Conservation (phyloP, 2,797 vertebrate species). For the Leptatherina wallacei region DNA sequence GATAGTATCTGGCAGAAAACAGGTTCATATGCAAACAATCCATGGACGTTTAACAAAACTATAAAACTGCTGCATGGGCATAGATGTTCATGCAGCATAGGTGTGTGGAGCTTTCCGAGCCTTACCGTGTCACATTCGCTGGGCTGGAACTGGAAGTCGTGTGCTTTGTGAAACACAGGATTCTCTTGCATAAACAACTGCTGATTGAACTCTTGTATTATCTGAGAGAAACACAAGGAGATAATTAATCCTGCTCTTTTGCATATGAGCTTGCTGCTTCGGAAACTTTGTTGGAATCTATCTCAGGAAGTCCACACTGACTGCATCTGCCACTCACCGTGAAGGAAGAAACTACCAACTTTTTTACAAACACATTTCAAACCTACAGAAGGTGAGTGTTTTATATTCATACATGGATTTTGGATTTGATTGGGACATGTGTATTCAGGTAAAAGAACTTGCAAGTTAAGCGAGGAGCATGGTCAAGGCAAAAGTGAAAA, state of each 20-base stretch:
- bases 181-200: constrained; percentile 97
- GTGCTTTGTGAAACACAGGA: constrained; percentile 92
- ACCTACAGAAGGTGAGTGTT: constrained; percentile 21
- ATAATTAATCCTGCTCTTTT: constrained; percentile 7
- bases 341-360: constrained; percentile 1
- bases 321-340: neutral
- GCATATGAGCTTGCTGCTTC: neutral
- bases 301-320: constrained; percentile 2
- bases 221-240: constrained; percentile 75
- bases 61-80: neutral
- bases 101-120: constrained; percentile 3
- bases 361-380: neutral
- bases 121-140: constrained; percentile 95
- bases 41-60: neutral
- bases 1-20: constrained; percentile 20
- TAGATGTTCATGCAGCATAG: constrained; percentile 1
- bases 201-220: constrained; percentile 95
- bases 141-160: constrained; percentile 96
- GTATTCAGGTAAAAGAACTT: neutral
- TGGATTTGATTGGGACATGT: neutral
- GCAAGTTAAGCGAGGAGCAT: neutral
- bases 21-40: constrained; percentile 52
- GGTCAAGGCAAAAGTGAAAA: neutral
- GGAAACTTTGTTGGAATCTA: neutral
- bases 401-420: constrained; percentile 4